Evolutionary conservation across 2,888 invertebrate species (phyloP).

Genomic region (Hyles lineata): DNA sequence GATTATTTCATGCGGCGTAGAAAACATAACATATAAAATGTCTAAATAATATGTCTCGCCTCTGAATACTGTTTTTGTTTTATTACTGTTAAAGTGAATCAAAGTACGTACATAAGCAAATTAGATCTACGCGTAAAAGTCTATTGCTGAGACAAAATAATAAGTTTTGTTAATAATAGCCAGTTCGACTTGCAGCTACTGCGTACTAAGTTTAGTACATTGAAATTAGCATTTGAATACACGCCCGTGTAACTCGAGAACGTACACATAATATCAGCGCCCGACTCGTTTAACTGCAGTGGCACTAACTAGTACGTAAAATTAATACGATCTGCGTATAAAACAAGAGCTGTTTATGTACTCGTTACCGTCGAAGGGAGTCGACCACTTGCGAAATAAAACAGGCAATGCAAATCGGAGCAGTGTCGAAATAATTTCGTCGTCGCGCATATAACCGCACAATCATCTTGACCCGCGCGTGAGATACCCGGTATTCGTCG

Average conservation of each 20-base stretch:
- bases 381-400: constrained; percentile 35
- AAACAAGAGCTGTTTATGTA: constrained; percentile 21
- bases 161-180: background rate
- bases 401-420: constrained; percentile 41
- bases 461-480: constrained; percentile 39
- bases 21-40: too few relatives aligned
- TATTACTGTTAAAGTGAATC: too few relatives aligned
- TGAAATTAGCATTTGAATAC: constrained; percentile 11
- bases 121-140: too few relatives aligned
- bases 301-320: constrained; percentile 33
- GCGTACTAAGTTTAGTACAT: background rate
- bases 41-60: too few relatives aligned
- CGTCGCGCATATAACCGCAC: constrained; percentile 39
- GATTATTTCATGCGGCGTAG: too few relatives aligned
- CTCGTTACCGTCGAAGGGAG: constrained; percentile 32
- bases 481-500: constrained; percentile 31
- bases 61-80: too few relatives aligned
- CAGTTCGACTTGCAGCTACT: background rate
- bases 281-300: constrained; percentile 20
- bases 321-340: constrained; percentile 28
- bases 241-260: constrained; percentile 24
- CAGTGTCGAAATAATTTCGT: constrained; percentile 41
- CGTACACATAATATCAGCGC: constrained; percentile 23
- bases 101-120: too few relatives aligned
- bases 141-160: background rate